A percentile compares a stretch with the other conserved stretches of the same genome.
phyloP scores from a whole-genome alignment of 2,888 invertebrate species.

The Hololepta plana region DNA sequence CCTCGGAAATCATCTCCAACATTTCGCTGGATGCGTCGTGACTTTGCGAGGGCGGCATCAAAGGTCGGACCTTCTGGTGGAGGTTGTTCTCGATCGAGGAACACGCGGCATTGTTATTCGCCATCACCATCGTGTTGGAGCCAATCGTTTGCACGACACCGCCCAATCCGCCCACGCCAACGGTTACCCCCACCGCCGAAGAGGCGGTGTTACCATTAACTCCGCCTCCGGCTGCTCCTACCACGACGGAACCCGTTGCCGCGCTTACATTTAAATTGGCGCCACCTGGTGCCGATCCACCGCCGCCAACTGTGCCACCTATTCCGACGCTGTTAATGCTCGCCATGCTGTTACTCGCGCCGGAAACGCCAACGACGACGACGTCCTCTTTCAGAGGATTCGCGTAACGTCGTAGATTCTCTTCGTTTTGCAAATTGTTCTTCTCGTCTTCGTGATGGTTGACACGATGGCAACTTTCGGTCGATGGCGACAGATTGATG shows the following conservation, averaged over 20 bases:
- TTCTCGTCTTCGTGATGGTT: constrained; percentile 73
- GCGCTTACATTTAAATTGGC: too few relatives aligned
- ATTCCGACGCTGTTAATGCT: constrained; percentile 25
- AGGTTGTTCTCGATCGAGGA: neutral
- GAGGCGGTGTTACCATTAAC: too few relatives aligned
- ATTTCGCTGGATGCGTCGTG: constrained; percentile 35
- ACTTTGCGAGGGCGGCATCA: too few relatives aligned
- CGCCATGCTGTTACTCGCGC: constrained; percentile 31
- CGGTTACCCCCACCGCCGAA: too few relatives aligned
- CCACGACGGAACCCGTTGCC: too few relatives aligned
- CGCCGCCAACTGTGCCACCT: constrained; percentile 10
- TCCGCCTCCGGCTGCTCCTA: too few relatives aligned
- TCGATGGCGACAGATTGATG: constrained; percentile 32
- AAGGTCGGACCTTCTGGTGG: constrained; percentile 23
- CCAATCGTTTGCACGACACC: too few relatives aligned
- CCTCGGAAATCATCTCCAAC: constrained; percentile 41
- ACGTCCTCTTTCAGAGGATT: constrained; percentile 31
- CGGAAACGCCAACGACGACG: too few relatives aligned
- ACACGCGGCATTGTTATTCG: constrained; percentile 19
- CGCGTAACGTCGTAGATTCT: constrained; percentile 47
- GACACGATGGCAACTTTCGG: constrained; percentile 40
- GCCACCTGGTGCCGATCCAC: too few relatives aligned
- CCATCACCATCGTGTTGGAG: too few relatives aligned
- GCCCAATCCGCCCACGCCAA: too few relatives aligned
- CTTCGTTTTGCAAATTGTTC: constrained; percentile 82